A percentile compares a stretch with the other conserved stretches of the same genome.
Conservation (phyloP, 1,140 invertebrate genomes). For the Drosophila punjabiensis region DNA sequence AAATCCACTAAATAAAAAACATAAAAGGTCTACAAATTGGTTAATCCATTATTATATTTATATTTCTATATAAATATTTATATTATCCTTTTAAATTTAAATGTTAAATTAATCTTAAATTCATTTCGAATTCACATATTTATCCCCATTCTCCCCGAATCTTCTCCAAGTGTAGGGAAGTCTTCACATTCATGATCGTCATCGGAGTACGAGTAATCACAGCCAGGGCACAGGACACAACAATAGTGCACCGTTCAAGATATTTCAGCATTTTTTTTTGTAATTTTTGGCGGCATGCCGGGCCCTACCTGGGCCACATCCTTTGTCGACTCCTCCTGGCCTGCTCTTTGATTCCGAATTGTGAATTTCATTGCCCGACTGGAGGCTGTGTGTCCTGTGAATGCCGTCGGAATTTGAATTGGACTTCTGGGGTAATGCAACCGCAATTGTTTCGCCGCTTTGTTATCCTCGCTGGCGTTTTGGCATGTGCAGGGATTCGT, state of each 20-base stretch:
- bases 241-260: conserved; percentile 73
- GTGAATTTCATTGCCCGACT: conserved; percentile 60
- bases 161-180: conserved; percentile 20
- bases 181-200: conserved; percentile 43
- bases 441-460: conserved; percentile 71
- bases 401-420: conserved; percentile 42
- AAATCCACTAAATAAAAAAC: too few species aligned
- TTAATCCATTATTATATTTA: too few species aligned
- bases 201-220: conserved; percentile 65
- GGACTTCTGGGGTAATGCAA: conserved; percentile 67
- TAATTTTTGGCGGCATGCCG: conserved; percentile 69
- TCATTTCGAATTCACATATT: neutral
- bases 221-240: conserved; percentile 53
- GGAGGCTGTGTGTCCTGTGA: conserved; percentile 34
- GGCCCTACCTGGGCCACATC: conserved; percentile 60
- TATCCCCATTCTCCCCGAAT: neutral
- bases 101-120: neutral
- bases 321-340: conserved; percentile 54
- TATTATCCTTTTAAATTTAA: neutral
- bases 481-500: conserved; percentile 75
- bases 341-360: conserved; percentile 67
- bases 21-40: too few species aligned
- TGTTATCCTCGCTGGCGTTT: conserved; percentile 62
- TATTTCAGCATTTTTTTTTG: conserved; percentile 35
- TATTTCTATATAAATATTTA: neutral